phyloP scores from a whole-genome alignment of 2,888 invertebrate genomes.

The Lasioglossum marginatum region DNA sequence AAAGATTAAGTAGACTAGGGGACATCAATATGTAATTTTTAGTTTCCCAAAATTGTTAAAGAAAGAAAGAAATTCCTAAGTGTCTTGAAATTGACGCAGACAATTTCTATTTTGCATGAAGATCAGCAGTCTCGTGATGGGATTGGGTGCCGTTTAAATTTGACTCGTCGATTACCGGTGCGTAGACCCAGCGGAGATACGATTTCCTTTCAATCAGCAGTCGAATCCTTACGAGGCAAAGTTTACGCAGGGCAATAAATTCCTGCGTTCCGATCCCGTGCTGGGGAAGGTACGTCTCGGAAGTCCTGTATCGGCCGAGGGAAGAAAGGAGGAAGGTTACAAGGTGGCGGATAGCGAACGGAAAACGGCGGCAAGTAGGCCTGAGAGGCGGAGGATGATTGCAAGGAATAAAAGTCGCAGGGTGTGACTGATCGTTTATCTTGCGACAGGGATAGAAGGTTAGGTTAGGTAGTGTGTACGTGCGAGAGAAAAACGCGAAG shows the following conservation, averaged over 20 bases:
- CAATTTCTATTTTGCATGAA: too few relatives aligned
- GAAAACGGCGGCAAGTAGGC: slow-evolving; percentile 64
- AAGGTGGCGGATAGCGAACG: slow-evolving; percentile 40
- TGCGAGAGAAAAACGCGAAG: slow-evolving; percentile 57
- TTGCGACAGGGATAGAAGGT: slow-evolving; percentile 59
- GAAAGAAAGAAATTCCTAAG: too few relatives aligned
- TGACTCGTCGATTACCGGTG: slow-evolving; percentile 51
- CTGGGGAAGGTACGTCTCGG: slow-evolving; percentile 23
- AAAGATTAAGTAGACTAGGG: too few relatives aligned
- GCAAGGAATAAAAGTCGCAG: slow-evolving; percentile 81
- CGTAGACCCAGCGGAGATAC: slow-evolving; percentile 51
- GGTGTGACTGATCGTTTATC: slow-evolving; percentile 82
- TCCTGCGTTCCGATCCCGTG: slow-evolving; percentile 16
- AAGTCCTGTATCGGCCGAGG: slow-evolving; percentile 40
- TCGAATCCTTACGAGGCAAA: slow-evolving; percentile 71
- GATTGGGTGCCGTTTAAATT: slow-evolving; percentile 42
- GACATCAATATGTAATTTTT: too few relatives aligned
- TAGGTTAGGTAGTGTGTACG: slow-evolving; percentile 48
- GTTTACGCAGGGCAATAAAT: slow-evolving; percentile 77
- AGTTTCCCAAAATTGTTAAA: too few relatives aligned
- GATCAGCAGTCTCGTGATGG: neutral
- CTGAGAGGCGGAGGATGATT: slow-evolving; percentile 77
- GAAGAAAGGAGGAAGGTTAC: slow-evolving; percentile 36
- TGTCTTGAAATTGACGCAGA: too few relatives aligned
- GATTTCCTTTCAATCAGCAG: slow-evolving; percentile 77